Conservation (phyloP, 2,797 vertebrate species). For the Garrulus glandarius region DNA sequence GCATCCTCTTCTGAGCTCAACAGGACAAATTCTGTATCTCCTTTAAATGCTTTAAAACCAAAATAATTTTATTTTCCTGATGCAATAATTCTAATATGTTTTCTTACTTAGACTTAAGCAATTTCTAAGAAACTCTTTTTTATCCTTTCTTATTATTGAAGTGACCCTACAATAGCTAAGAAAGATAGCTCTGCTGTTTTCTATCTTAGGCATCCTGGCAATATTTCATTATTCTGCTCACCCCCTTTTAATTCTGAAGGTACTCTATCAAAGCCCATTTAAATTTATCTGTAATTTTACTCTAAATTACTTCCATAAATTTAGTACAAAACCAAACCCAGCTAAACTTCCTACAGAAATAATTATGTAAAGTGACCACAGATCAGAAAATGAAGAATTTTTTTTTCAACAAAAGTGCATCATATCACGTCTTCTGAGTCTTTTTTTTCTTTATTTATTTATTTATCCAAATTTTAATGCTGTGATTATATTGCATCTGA, state of each 20-base stretch:
- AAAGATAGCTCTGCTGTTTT: background rate
- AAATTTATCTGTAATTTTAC: background rate
- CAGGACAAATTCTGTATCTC: background rate
- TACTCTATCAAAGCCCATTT: background rate
- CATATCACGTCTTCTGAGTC: accelerated
- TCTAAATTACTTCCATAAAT: background rate
- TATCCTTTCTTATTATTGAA: background rate
- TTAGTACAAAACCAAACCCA: background rate
- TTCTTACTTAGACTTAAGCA: background rate
- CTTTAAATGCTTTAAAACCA: background rate
- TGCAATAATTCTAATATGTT: background rate
- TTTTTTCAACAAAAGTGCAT: background rate
- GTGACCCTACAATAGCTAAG: background rate
- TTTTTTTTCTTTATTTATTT: background rate
- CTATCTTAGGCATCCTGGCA: background rate
- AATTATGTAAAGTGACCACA: background rate
- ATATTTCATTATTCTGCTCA: background rate
- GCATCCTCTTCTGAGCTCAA: background rate
- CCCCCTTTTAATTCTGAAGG: background rate
- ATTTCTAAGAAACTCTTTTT: background rate
- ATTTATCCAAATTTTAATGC: background rate
- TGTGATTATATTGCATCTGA: background rate
- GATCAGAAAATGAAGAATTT: accelerated
- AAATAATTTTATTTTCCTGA: background rate
- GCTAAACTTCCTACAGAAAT: background rate